These are phyloP conservation scores for Aphelocoma coerulescens DNA, from an alignment of 2,113 vertebrate species.

Conservation along the genomic window DNA sequence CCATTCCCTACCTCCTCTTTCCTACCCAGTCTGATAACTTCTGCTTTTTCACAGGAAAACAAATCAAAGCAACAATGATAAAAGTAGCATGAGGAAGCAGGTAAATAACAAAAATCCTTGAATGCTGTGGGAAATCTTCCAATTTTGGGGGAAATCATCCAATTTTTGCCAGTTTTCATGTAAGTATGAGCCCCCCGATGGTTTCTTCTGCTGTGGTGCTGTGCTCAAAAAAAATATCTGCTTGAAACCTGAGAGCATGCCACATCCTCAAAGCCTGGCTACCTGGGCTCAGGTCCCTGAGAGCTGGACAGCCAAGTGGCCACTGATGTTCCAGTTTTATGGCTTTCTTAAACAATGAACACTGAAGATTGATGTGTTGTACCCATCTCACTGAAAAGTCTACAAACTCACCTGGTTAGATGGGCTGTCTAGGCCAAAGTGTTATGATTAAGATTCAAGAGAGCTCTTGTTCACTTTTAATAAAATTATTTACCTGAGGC, in stretches of 20 bases:
- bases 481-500: not conserved
- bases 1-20: not conserved
- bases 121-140: not conserved
- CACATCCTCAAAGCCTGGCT: not conserved
- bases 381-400: not conserved
- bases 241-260: not conserved
- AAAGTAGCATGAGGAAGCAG: not conserved
- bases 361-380: not conserved
- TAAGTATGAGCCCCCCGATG: not conserved
- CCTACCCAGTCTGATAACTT: not conserved
- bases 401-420: not conserved
- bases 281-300: not conserved
- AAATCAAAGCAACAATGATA: not conserved
- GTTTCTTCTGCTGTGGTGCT: not conserved
- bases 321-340: not conserved
- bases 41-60: not conserved
- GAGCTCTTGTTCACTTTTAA: not conserved
- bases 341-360: not conserved
- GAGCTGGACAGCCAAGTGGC: not conserved
- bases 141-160: not conserved
- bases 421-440: not conserved
- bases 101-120: not conserved
- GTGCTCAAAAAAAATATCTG: not conserved
- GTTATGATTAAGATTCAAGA: not conserved
- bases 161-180: not conserved